Conservation (phyloP, 2,113 vertebrate species). For the Lasiurus cinereus region DNA sequence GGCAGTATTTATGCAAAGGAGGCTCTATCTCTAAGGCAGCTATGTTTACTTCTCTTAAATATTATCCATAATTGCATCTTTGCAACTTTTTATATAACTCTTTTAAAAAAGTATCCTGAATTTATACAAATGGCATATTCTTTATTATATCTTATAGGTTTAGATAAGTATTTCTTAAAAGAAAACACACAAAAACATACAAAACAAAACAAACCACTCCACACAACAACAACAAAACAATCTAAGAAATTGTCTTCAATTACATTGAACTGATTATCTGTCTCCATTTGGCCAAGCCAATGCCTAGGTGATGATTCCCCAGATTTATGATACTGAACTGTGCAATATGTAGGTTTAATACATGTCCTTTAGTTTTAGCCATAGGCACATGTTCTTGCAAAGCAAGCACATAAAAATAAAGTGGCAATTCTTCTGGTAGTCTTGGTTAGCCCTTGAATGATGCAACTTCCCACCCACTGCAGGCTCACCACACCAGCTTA, state of each 20-base stretch:
- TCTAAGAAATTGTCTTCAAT: slow-evolving; percentile 34
- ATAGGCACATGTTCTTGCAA: background rate
- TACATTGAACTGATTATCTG: slow-evolving; percentile 38
- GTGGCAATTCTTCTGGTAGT: background rate
- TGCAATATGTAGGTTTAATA: background rate
- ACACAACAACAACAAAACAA: background rate
- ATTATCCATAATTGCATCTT: background rate
- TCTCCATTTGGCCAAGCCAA: background rate
- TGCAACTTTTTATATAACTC: background rate
- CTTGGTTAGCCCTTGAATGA: background rate
- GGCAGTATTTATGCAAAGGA: background rate
- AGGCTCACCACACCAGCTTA: background rate
- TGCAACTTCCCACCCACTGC: background rate
- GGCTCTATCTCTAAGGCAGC: background rate
- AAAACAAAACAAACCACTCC: no score
- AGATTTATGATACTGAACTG: slow-evolving; percentile 23
- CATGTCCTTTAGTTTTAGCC: background rate
- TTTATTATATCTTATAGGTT: background rate
- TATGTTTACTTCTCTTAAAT: background rate
- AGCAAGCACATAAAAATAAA: background rate
- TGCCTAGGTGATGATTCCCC: slow-evolving; percentile 5
- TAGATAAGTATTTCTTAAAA: background rate
- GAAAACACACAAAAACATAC: no score
- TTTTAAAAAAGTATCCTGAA: background rate
- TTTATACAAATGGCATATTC: background rate